Evolutionary conservation across 2,797 vertebrate species (phyloP), one percentile per base, ranked within the genome.

Genomic region (Cossypha polioptera): DNA sequence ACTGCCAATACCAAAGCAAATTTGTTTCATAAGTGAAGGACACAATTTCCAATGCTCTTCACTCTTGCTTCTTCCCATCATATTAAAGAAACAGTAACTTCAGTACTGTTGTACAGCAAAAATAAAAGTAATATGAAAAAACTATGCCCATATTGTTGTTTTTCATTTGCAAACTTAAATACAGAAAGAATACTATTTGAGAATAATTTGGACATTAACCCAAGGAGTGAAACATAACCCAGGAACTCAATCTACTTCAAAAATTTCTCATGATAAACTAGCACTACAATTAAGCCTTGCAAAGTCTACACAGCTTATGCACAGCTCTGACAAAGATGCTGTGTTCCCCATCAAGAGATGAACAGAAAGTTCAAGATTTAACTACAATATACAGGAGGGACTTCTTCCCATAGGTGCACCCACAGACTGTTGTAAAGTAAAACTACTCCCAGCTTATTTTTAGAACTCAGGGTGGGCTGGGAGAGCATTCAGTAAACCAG

Each of bases 381-480:
- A 50, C 86, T 62, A 25, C 51, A 59, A 38, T 6, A 59, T 2
- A 47, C 13, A 79, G 21, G 5, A 88, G 21, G 10, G 24, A 35
- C 73, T 67, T 78, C 51, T 42, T 59, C 58, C 59, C 8, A 5
- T 11, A 47, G 42, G 13, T 16, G 4, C 33, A 88, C 73, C 73
- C 48, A 66, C 3, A 2, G 31, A 10, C 35, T 71, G 26, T 24
- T 94, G 53, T 43, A 53, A 88, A 88, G 36, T 11, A 68, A 77
- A 88, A 25, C 47, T 83, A 88, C 50, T 72, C 25, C 66, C 55
- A 38, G 21, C 17, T 71, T 95, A 90, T 92, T 95, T 97, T 96
- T 91, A 94, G 88, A 65, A 55, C 10, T 3, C 3, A 58, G 36
- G 61, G 94, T 80, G 75, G 92, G 90, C 89, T 92, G 92, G 22